Percentiles rank a stretch among this genome's conserved stretches.
Conservation (phyloP, 1,140 invertebrate species). For the Drosophila pandora region DNA sequence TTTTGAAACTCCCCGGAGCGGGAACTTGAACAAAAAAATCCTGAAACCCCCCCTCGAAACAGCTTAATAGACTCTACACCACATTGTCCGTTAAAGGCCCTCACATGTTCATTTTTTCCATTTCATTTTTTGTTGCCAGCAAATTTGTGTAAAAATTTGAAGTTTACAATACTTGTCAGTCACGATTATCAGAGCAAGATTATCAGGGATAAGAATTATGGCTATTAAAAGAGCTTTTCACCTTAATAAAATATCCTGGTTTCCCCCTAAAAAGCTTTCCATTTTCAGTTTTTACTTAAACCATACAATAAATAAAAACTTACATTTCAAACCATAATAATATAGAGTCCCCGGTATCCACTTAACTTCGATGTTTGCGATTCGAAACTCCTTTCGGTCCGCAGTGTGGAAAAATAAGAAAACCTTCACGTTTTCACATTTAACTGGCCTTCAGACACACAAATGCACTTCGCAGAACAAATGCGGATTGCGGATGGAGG, state of each 20-base stretch:
- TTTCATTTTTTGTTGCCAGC: not conserved
- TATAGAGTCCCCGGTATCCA: constrained; percentile 1
- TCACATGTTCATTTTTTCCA: not conserved
- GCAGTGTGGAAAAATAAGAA: not conserved
- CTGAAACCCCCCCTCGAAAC: not conserved
- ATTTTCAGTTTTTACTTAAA: not conserved
- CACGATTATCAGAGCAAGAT: not conserved
- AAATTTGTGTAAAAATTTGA: not conserved
- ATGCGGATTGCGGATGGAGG: constrained; percentile 1
- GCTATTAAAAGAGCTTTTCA: not conserved
- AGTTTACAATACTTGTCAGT: too few relatives aligned
- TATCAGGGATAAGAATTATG: not conserved
- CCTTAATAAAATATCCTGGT: not conserved
- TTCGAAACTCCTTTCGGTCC: constrained; percentile 21
- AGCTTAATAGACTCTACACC: constrained; percentile 13
- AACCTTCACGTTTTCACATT: constrained; percentile 8
- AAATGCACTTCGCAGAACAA: constrained; percentile 32
- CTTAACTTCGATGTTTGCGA: constrained; percentile 11
- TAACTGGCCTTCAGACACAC: constrained; percentile 22
- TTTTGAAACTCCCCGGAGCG: not conserved
- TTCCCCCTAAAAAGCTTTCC: not conserved
- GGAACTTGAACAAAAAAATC: not conserved
- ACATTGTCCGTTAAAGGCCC: not conserved
- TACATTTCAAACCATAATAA: not conserved
- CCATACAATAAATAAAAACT: constrained; percentile 1